phyloP scores from a whole-genome alignment of 2,113 vertebrate species.

The Brachyistius frenatus region DNA sequence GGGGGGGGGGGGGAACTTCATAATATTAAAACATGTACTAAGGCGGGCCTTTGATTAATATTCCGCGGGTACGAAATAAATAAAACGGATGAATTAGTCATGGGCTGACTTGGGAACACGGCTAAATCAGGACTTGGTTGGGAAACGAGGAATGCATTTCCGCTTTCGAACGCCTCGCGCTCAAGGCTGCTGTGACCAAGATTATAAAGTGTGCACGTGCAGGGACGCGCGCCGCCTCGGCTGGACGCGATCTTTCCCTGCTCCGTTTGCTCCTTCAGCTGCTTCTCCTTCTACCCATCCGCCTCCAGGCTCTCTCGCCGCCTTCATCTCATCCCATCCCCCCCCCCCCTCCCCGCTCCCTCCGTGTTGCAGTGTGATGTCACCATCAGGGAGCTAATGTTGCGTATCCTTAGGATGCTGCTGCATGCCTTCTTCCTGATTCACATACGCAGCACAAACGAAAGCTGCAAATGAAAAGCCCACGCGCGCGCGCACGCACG shows the following conservation, averaged over 20 bases:
- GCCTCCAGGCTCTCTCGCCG: constrained; percentile 39
- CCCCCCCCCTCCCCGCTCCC: constrained; percentile 20
- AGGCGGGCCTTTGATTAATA: constrained; percentile 48
- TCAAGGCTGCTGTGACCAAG: background rate
- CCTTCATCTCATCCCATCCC: constrained; percentile 34
- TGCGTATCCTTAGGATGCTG: constrained; percentile 59
- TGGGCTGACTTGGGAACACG: background rate
- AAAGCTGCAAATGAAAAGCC: constrained; percentile 17
- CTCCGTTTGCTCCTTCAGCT: constrained; percentile 14
- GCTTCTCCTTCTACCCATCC: constrained; percentile 19
- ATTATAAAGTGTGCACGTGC: constrained; percentile 16
- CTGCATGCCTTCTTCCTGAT: constrained; percentile 47
- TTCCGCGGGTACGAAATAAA: constrained; percentile 47
- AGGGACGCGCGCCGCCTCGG: constrained; percentile 12
- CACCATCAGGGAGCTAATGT: constrained; percentile 70
- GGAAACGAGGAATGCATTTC: constrained; percentile 11
- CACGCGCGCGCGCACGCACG: constrained; percentile 9
- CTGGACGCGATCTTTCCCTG: background rate
- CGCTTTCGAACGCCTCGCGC: background rate
- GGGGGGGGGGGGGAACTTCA: constrained; percentile 6
- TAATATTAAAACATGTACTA: constrained; percentile 12
- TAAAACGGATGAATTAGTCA: constrained; percentile 57
- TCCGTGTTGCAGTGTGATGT: constrained; percentile 71
- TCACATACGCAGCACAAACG: constrained; percentile 35
- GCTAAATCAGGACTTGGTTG: constrained; percentile 21